Evolutionary conservation across 2,113 vertebrate species (phyloP).

Genomic region (Corythoichthys intestinalis): DNA sequence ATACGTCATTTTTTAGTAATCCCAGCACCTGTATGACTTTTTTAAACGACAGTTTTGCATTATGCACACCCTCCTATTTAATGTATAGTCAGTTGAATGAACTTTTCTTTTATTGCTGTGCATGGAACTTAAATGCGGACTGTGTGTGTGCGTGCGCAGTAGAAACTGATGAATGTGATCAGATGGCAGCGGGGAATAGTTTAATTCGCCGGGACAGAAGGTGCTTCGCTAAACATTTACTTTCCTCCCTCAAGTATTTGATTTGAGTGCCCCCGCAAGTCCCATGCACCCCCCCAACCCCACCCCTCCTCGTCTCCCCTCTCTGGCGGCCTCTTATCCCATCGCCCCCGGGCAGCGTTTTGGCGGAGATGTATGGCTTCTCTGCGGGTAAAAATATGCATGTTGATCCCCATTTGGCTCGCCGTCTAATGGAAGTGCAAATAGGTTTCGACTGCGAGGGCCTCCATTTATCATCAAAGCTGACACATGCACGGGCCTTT

Average conservation of each 20-base stretch:
- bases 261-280: constrained; percentile 61
- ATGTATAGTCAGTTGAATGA: neutral
- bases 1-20: too few species aligned
- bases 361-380: constrained; percentile 85
- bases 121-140: neutral
- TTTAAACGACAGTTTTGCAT: too few species aligned
- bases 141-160: constrained; percentile 30
- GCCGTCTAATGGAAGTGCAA: constrained; percentile 85
- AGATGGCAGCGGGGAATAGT: constrained; percentile 69
- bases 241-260: constrained; percentile 76
- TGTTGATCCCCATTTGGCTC: constrained; percentile 84
- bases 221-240: constrained; percentile 76
- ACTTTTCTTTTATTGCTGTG: neutral
- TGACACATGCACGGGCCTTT: constrained; percentile 63
- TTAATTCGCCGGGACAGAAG: constrained; percentile 74
- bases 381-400: constrained; percentile 82
- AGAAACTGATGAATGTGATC: constrained; percentile 74
- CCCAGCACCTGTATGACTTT: too few species aligned
- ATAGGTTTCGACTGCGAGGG: constrained; percentile 86
- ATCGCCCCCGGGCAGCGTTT: constrained; percentile 77
- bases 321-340: constrained; percentile 69
- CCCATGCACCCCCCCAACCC: constrained; percentile 13
- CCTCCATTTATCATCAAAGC: constrained; percentile 80
- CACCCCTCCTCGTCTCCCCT: constrained; percentile 29
- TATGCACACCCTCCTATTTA: too few species aligned